Conservation (phyloP, 2,888 invertebrate species). For the Malthinus flaveolus region DNA sequence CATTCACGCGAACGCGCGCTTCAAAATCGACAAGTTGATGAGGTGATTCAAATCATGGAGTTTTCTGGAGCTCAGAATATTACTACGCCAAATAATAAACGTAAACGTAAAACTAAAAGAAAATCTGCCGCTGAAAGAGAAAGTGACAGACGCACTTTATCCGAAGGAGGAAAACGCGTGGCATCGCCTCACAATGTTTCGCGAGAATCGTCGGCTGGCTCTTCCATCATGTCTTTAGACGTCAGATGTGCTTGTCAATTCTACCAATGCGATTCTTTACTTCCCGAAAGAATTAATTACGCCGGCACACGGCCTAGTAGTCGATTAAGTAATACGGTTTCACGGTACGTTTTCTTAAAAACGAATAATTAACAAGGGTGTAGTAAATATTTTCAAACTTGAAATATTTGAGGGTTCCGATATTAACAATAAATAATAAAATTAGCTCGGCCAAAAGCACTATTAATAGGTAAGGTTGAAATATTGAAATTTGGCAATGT, state of each 20-base stretch:
- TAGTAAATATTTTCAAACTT: background rate
- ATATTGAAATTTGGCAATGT: conserved; percentile 6
- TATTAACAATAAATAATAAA: conserved; percentile 14
- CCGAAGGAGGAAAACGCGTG: conserved; percentile 67
- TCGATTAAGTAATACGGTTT: conserved; percentile 33
- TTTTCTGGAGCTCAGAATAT: conserved; percentile 19
- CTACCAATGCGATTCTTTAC: conserved; percentile 77
- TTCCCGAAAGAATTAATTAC: conserved; percentile 75
- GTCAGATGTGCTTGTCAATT: conserved; percentile 86
- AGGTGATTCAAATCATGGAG: conserved; percentile 24
- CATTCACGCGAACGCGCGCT: conserved; percentile 19
- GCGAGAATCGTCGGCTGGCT: conserved; percentile 69
- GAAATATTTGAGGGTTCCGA: background rate
- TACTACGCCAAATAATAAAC: conserved; percentile 13
- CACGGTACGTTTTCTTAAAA: conserved; percentile 19
- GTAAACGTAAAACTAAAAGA: conserved; percentile 19
- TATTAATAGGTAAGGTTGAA: conserved; percentile 16
- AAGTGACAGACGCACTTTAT: conserved; percentile 62
- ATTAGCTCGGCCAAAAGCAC: conserved; percentile 19
- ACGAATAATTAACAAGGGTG: background rate
- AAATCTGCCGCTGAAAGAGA: conserved; percentile 10
- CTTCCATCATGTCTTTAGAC: conserved; percentile 68
- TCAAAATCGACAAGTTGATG: background rate
- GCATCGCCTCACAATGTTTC: conserved; percentile 67
- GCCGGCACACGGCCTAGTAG: conserved; percentile 56